Evolutionary conservation across 2,113 vertebrate species (phyloP).

Genomic region (Leucopsar rothschildi): DNA sequence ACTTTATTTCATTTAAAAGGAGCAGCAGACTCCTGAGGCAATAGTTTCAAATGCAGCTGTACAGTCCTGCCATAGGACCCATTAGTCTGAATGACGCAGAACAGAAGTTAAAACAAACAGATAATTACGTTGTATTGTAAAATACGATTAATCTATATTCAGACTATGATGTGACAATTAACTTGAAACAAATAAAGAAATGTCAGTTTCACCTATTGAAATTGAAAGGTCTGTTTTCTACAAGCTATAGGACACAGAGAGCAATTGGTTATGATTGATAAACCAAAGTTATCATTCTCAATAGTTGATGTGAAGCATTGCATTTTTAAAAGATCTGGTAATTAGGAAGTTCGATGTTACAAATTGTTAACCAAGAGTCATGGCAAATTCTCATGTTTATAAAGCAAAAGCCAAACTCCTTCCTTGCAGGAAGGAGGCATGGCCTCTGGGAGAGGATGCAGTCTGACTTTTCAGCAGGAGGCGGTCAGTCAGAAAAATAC

Average conservation of each 20-base stretch:
- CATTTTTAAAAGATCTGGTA: neutral
- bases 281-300: neutral
- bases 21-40: conserved; percentile 12
- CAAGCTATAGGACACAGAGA: neutral
- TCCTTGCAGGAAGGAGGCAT: neutral
- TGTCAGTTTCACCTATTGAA: neutral
- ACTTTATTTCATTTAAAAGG: conserved; percentile 45
- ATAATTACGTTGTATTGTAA: conserved; percentile 12
- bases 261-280: neutral
- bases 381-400: neutral
- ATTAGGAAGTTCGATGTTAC: neutral
- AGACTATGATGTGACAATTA: neutral
- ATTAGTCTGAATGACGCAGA: conserved; percentile 24
- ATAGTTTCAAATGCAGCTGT: conserved; percentile 16
- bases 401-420: neutral
- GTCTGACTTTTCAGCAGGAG: neutral
- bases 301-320: neutral
- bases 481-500: neutral
- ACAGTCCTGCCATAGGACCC: neutral
- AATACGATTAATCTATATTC: conserved; percentile 1
- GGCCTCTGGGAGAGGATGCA: neutral
- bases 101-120: conserved; percentile 21
- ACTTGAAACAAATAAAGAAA: neutral
- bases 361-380: neutral
- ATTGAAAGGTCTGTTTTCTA: neutral